Percentiles rank a stretch among this genome's conserved stretches.
phyloP scores from a whole-genome alignment of 1,140 invertebrate species.

The Nasonia vitripennis region DNA sequence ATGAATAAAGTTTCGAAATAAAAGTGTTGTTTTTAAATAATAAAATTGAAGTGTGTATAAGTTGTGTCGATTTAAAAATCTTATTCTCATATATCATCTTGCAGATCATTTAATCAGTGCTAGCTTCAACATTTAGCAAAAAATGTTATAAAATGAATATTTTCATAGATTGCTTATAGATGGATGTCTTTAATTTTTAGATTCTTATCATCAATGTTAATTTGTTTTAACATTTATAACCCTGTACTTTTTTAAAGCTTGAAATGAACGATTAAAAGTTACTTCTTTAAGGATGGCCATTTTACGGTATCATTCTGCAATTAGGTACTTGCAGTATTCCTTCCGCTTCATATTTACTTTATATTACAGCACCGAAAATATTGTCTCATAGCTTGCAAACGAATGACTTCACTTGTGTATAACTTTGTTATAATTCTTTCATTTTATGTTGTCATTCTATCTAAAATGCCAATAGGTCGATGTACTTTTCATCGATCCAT shows the following conservation, averaged over 20 bases:
- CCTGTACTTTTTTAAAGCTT: background rate
- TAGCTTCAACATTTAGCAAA: background rate
- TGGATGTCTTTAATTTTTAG: too few relatives aligned
- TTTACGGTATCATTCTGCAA: conserved; percentile 10
- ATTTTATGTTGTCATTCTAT: background rate
- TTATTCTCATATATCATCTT: too few relatives aligned
- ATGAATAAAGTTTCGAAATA: background rate
- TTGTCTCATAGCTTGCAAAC: conserved; percentile 1
- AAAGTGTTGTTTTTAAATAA: too few relatives aligned
- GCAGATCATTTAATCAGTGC: too few relatives aligned
- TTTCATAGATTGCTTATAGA: too few relatives aligned
- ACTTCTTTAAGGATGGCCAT: conserved; percentile 7
- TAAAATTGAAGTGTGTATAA: too few relatives aligned
- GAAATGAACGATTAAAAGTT: background rate
- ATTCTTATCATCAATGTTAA: background rate
- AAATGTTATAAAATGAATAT: background rate
- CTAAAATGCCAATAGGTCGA: background rate
- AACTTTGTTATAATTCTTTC: background rate
- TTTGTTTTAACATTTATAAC: too few relatives aligned
- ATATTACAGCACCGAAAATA: background rate
- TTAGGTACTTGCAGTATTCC: conserved; percentile 20
- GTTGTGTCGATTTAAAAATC: too few relatives aligned
- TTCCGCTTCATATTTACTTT: background rate
- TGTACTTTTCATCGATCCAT: background rate
- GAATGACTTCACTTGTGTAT: conserved; percentile 5